A percentile compares a stretch with the other conserved stretches of the same genome.
Conservation (phyloP, 2,888 invertebrate species). For the Saturnia japonica region DNA sequence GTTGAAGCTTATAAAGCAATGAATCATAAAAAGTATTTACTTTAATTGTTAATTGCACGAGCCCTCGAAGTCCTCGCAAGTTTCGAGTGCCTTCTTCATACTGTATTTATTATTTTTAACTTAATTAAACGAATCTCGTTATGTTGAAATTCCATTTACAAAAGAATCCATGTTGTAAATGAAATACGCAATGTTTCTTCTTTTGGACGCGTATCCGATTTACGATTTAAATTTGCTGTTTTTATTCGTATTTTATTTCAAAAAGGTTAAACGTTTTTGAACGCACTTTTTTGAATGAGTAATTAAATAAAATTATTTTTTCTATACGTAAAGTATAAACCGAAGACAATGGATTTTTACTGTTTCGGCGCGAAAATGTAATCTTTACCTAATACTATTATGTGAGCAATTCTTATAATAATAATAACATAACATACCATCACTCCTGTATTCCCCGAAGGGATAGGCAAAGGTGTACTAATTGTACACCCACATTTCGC, state of each 20-base stretch:
- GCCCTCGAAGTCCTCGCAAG: slow-evolving; percentile 3
- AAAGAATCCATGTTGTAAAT: slow-evolving; percentile 4
- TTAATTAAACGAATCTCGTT: slow-evolving; percentile 1
- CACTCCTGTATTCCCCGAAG: too few species aligned
- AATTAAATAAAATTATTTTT: too few species aligned
- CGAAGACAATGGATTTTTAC: too few species aligned
- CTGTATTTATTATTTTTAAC: slow-evolving; percentile 3
- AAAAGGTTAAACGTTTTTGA: too few species aligned
- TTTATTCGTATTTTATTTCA: not conserved
- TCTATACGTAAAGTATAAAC: too few species aligned
- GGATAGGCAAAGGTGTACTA: too few species aligned
- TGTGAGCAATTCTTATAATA: too few species aligned
- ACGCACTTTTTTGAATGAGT: too few species aligned
- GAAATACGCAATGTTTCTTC: not conserved
- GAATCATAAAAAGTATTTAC: slow-evolving; percentile 1
- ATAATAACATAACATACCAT: too few species aligned
- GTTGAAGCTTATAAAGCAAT: slow-evolving; percentile 9
- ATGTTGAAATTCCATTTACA: slow-evolving; percentile 4
- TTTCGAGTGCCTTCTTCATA: not conserved
- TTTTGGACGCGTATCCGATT: not conserved
- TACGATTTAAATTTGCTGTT: not conserved
- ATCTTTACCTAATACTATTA: too few species aligned
- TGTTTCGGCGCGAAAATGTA: too few species aligned
- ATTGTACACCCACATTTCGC: too few species aligned
- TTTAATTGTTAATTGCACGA: slow-evolving; percentile 7